These are phyloP conservation scores for Leptinotarsa texana DNA, from an alignment of 1,140 invertebrate species.

Conservation along the genomic window DNA sequence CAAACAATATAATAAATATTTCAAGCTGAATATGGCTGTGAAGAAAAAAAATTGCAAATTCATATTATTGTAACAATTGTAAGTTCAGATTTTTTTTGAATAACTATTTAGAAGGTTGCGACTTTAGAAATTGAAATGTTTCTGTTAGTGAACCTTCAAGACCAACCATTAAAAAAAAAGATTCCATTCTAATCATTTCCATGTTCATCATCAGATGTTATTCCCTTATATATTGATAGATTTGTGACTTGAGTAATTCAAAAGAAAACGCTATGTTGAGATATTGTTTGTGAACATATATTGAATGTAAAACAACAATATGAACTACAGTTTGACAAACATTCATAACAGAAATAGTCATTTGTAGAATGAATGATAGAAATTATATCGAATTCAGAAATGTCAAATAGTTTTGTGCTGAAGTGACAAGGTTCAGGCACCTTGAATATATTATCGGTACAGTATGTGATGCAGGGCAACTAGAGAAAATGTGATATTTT, in stretches of 20 bases:
- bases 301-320: neutral
- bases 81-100: too few relatives aligned
- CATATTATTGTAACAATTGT: too few relatives aligned
- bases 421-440: neutral
- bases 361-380: neutral
- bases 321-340: neutral
- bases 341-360: neutral
- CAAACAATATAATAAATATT: neutral
- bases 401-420: neutral
- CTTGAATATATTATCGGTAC: slow-evolving; percentile 7
- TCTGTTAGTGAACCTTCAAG: too few relatives aligned
- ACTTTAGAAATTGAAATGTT: too few relatives aligned
- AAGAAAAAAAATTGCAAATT: too few relatives aligned
- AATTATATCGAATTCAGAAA: neutral
- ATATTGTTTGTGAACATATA: neutral
- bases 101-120: too few relatives aligned
- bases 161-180: too few relatives aligned
- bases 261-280: neutral
- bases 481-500: slow-evolving; percentile 39
- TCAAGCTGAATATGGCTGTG: too few relatives aligned
- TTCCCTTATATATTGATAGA: too few relatives aligned
- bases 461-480: slow-evolving; percentile 1
- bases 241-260: too few relatives aligned
- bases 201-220: too few relatives aligned
- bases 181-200: too few relatives aligned